These are phyloP conservation scores for Phrynocephalus guinanensis DNA, from an alignment of 2,797 vertebrate species.

Conservation along the genomic window DNA sequence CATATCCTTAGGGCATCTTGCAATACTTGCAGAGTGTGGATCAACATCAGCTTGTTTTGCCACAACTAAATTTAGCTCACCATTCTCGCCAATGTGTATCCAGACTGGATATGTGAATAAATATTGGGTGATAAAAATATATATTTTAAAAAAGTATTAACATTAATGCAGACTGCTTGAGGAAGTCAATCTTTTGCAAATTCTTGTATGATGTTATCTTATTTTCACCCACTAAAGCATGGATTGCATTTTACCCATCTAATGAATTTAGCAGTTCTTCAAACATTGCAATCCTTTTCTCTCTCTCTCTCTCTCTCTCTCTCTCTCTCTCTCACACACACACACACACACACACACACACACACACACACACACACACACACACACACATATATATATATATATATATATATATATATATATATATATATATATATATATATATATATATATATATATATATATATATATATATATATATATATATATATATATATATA, in stretches of 20 bases:
- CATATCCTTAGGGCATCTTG: conserved; percentile 27
- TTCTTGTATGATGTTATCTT: neutral
- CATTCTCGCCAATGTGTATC: neutral
- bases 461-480: no score
- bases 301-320: no score
- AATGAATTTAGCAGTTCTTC: no score
- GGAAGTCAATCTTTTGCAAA: neutral
- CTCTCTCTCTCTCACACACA: no score
- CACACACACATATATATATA: no score
- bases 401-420: no score
- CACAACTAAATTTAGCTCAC: conserved; percentile 18
- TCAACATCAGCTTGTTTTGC: conserved; percentile 8
- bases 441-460: no score
- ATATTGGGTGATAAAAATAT: neutral
- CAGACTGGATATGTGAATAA: neutral
- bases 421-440: no score
- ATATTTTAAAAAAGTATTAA: neutral
- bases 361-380: no score
- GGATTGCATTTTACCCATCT: neutral
- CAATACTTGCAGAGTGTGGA: conserved; percentile 12
- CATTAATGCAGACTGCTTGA: neutral
- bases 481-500: no score
- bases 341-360: no score
- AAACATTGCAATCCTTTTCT: no score
- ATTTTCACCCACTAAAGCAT: neutral